A percentile compares a stretch with the other conserved stretches of the same genome.
Evolutionary conservation across 1,140 invertebrate genomes (phyloP).

Genomic region (Solenopsis invicta): DNA sequence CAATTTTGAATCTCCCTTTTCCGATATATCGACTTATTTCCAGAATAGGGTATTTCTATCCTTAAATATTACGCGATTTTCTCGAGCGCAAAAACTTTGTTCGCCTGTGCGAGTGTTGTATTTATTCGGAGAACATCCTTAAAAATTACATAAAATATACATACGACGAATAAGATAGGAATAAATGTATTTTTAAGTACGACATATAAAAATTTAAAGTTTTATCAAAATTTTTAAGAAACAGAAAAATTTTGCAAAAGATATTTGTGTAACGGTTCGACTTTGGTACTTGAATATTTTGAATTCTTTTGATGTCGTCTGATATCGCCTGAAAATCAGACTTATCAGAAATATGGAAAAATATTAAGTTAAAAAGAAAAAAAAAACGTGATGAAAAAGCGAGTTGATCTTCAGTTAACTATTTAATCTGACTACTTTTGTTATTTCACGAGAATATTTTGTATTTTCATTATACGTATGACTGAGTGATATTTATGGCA

Average conservation of each 20-base stretch:
- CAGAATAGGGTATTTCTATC: background rate
- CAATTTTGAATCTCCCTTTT: background rate
- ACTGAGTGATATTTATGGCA: background rate
- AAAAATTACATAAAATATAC: background rate
- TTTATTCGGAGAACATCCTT: background rate
- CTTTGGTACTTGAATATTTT: background rate
- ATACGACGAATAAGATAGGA: background rate
- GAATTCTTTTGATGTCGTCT: background rate
- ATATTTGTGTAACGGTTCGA: background rate
- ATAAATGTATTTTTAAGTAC: background rate
- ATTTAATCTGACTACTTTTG: background rate
- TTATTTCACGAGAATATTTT: slow-evolving; percentile 4
- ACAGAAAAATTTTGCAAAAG: background rate
- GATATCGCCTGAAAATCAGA: background rate
- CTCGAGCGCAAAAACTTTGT: background rate
- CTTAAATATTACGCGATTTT: background rate
- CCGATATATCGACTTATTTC: background rate
- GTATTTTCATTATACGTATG: background rate
- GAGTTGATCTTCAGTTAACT: background rate
- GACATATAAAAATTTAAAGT: background rate
- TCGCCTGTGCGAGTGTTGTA: background rate
- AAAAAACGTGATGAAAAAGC: too few species aligned
- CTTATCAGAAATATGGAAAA: background rate
- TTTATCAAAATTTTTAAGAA: background rate
- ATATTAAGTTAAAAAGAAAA: background rate